Base-by-base conservation (phyloP, 2,797 vertebrate species). In the Salarias fasciatus region DNA sequence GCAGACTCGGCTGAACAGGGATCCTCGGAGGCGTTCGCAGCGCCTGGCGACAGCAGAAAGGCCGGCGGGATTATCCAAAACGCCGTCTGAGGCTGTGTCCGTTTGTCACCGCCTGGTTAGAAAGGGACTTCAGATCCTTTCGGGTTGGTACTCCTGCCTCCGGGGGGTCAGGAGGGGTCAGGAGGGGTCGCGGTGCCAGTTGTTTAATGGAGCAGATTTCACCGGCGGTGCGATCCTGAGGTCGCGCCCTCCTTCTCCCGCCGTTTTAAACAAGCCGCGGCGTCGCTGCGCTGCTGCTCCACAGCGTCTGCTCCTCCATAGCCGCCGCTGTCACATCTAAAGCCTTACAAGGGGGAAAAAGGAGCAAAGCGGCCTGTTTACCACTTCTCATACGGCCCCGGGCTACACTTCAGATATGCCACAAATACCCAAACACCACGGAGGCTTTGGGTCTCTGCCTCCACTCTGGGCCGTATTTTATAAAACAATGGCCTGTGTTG, bases 351-450 rank as follows among this genome's bases (percentile, higher is more conserved):
- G 18, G 5, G 33, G 33, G 6, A 44, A 69, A 69, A 51, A 67
- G 18, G 36, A 64, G 66, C 65, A 72, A 77, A 72, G 57, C 52
- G 14, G 64, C 24, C 42, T 9, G 18, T 65, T 43, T 76, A 77
- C 46, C 77, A 61, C 67, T 67, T 57, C 59, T 72, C 63, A 56
- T 24, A 50, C 9, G 3, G 54, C 77, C 59, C 13, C 30, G 3
- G 69, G 73, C 78, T 53, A 58, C 24, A 31, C 47, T 38, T 81
- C 58, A 74, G 54, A 78, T 58, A 53, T 62, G 60, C 24, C 62
- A 55, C 53, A 63, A 82, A 80, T 71, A 64, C 51, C 61, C 52
- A 52, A 58, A 77, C 61, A 65, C 55, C 53, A 37, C 59, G 31
- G 58, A 55, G 47, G 55, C 66, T 72, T 40, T 31, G 6, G 24